phyloP scores from a whole-genome alignment of 2,888 invertebrate genomes.

The Rhopalosiphum nymphaeae region DNA sequence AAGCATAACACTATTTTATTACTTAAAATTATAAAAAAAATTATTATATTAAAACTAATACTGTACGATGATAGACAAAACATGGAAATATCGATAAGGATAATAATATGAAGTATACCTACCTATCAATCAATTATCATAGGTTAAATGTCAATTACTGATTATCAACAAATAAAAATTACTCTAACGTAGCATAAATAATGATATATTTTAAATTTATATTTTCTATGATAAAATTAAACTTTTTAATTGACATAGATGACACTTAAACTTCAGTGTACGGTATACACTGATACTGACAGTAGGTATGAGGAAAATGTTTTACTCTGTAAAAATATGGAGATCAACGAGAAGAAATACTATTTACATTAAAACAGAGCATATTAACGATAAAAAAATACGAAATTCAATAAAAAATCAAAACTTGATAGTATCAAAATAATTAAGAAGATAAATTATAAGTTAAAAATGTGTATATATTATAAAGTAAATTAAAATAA shows the following conservation, averaged over 20 bases:
- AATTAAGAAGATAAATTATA: too few species aligned
- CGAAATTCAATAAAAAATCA: too few species aligned
- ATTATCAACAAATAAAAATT: neutral
- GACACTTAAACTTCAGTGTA: too few species aligned
- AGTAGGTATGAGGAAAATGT: neutral
- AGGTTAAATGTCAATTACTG: neutral
- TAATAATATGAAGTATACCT: neutral
- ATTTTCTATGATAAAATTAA: too few species aligned
- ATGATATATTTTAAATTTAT: neutral
- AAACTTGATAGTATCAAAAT: too few species aligned
- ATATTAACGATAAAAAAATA: neutral
- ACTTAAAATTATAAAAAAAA: neutral
- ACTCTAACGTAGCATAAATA: neutral
- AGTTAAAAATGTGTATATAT: too few species aligned
- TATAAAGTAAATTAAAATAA: too few species aligned
- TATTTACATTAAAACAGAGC: neutral
- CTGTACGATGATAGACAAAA: neutral
- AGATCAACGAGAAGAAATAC: neutral
- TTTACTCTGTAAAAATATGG: neutral
- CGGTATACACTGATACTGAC: neutral
- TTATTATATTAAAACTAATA: neutral
- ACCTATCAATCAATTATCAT: neutral
- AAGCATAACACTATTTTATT: neutral
- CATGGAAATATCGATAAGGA: neutral
- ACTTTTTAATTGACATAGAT: too few species aligned